Percentiles rank a stretch among this genome's conserved stretches.
These are phyloP conservation scores for Neosilurus hyrtlii DNA, from an alignment of 2,797 vertebrate species.

Conservation along the genomic window DNA sequence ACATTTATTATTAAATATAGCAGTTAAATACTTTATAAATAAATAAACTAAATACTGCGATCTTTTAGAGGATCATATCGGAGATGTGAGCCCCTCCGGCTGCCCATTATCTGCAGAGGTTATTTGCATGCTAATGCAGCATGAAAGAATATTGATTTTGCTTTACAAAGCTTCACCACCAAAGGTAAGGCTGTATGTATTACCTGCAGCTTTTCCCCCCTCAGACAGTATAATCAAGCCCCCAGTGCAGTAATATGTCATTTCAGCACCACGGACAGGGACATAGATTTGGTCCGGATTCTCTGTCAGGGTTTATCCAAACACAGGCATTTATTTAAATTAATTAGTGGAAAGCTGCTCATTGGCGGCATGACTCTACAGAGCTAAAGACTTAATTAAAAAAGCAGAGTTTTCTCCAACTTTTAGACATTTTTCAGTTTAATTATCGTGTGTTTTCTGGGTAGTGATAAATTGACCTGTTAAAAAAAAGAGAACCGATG, in stretches of 20 bases:
- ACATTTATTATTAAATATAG: too few species aligned
- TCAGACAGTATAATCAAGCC: not conserved
- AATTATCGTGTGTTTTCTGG: not conserved
- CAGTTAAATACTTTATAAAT: too few species aligned
- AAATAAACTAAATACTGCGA: too few species aligned
- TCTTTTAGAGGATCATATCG: constrained; percentile 3
- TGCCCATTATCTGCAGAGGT: not conserved
- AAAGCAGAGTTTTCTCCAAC: not conserved
- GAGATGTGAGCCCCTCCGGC: not conserved
- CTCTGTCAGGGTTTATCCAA: not conserved
- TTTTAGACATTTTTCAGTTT: not conserved
- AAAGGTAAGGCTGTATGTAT: not conserved
- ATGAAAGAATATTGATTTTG: constrained; percentile 21
- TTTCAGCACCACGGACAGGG: constrained; percentile 35
- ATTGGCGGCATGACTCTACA: not conserved
- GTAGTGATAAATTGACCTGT: not conserved
- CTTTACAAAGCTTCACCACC: not conserved
- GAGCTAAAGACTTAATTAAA: too few species aligned
- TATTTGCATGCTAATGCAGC: constrained; percentile 25
- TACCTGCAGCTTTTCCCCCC: not conserved
- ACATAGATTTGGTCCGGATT: not conserved
- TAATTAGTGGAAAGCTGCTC: not conserved
- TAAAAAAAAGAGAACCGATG: not conserved
- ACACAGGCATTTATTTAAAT: not conserved
- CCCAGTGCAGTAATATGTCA: not conserved